A percentile compares a stretch with the other conserved stretches of the same genome.
phyloP scores from a whole-genome alignment of 2,888 invertebrate genomes.

The Serrognathus titanus region DNA sequence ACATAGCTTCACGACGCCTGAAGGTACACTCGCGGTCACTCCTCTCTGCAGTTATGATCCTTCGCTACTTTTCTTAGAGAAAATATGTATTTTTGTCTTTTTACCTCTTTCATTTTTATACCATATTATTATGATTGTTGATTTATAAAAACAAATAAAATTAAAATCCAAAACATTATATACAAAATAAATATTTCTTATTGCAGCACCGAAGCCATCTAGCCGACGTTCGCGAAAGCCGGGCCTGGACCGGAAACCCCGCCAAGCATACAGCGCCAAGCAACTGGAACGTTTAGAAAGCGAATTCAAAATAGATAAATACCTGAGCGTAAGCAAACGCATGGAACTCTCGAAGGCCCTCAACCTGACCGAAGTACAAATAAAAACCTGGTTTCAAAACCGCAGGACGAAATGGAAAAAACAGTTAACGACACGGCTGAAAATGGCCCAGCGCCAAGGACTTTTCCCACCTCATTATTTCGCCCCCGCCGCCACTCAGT shows the following conservation, averaged over 20 bases:
- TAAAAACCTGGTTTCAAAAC: constrained; percentile 97
- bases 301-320: constrained; percentile 95
- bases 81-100: too few species aligned
- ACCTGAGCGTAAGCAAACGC: constrained; percentile 91
- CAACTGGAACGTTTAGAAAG: constrained; percentile 88
- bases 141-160: too few species aligned
- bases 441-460: constrained; percentile 85
- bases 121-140: too few species aligned
- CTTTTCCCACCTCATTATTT: constrained; percentile 69
- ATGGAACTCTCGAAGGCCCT: constrained; percentile 89
- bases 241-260: constrained; percentile 87
- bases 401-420: constrained; percentile 97
- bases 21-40: too few species aligned
- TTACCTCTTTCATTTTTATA: too few species aligned
- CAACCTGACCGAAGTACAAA: constrained; percentile 89
- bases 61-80: too few species aligned
- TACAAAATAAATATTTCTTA: constrained; percentile 10
- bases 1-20: too few species aligned
- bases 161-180: too few species aligned
- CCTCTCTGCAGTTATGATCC: too few species aligned
- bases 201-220: constrained; percentile 74
- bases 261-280: constrained; percentile 94
- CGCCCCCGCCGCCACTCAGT: constrained; percentile 58
- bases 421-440: constrained; percentile 84
- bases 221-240: constrained; percentile 80